These are phyloP conservation scores for Syngnathus floridae DNA, from an alignment of 2,113 vertebrate species.

Conservation along the genomic window DNA sequence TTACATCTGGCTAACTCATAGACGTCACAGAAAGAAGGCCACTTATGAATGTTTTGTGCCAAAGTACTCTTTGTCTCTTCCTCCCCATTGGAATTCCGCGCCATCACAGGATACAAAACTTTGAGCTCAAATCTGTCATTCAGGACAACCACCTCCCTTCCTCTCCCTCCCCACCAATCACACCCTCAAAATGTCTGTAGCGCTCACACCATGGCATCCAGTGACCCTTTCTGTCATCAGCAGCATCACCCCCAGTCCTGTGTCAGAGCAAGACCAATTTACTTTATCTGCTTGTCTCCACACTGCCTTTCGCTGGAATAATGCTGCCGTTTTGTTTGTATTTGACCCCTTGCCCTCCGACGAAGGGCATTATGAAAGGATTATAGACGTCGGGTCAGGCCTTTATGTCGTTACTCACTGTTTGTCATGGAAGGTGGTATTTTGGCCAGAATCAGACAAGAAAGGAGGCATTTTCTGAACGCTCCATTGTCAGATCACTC, in stretches of 20 bases:
- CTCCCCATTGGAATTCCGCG: conserved; percentile 19
- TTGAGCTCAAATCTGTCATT: conserved; percentile 30
- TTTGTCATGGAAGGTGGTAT: conserved; percentile 22
- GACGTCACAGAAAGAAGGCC: neutral
- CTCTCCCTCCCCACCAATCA: conserved; percentile 22
- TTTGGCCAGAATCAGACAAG: conserved; percentile 4
- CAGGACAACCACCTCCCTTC: conserved; percentile 9
- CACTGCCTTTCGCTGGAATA: conserved; percentile 9
- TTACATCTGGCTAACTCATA: conserved; percentile 16
- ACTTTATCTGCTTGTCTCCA: conserved; percentile 17
- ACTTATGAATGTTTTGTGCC: neutral
- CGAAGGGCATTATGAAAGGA: conserved; percentile 47
- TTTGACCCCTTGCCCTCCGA: conserved; percentile 37
- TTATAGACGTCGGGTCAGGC: conserved; percentile 41
- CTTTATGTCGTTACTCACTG: conserved; percentile 34
- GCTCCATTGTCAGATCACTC: conserved; percentile 12
- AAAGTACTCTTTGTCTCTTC: conserved; percentile 7
- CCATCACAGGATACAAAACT: conserved; percentile 50
- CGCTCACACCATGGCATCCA: conserved; percentile 13
- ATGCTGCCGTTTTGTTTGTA: conserved; percentile 38
- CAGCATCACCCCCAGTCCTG: conserved; percentile 10
- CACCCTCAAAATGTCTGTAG: conserved; percentile 44
- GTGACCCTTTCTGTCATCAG: conserved; percentile 35
- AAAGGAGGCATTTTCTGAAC: conserved; percentile 18
- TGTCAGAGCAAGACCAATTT: conserved; percentile 32